A percentile compares a stretch with the other conserved stretches of the same genome.
phyloP scores from a whole-genome alignment of 2,113 vertebrate species.

The Ptilonorhynchus violaceus region DNA sequence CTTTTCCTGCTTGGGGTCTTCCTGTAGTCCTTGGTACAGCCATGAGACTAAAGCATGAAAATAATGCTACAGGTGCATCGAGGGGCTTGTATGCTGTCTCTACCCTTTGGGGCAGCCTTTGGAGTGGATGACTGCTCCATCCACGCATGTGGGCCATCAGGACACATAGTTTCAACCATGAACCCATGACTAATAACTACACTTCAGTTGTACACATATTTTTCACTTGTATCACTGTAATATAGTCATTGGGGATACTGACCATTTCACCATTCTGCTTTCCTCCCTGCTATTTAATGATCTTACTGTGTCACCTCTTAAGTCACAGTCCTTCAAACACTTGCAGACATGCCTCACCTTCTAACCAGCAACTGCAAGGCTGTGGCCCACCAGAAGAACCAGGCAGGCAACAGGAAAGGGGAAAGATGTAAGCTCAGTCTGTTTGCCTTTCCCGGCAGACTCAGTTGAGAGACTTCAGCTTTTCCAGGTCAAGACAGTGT shows the following conservation, averaged over 20 bases:
- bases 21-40: not conserved
- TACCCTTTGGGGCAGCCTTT: not conserved
- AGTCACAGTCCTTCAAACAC: not conserved
- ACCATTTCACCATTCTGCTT: not conserved
- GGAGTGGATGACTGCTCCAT: not conserved
- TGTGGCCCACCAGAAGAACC: not conserved
- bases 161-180: not conserved
- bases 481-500: not conserved
- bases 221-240: not conserved
- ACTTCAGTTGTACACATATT: not conserved
- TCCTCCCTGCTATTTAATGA: not conserved
- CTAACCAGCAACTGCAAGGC: not conserved
- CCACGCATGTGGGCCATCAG: not conserved
- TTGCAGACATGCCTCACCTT: not conserved
- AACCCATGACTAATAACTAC: not conserved
- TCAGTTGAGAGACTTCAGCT: not conserved
- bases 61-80: not conserved
- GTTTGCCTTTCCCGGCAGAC: not conserved
- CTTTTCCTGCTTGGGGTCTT: not conserved
- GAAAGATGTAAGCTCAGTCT: not conserved
- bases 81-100: not conserved
- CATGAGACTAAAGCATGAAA: not conserved
- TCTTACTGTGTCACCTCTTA: not conserved
- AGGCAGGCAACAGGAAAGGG: not conserved
- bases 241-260: not conserved